Evolutionary conservation across 2,113 vertebrate genomes (phyloP).

Genomic region (Mus spicilegus): DNA sequence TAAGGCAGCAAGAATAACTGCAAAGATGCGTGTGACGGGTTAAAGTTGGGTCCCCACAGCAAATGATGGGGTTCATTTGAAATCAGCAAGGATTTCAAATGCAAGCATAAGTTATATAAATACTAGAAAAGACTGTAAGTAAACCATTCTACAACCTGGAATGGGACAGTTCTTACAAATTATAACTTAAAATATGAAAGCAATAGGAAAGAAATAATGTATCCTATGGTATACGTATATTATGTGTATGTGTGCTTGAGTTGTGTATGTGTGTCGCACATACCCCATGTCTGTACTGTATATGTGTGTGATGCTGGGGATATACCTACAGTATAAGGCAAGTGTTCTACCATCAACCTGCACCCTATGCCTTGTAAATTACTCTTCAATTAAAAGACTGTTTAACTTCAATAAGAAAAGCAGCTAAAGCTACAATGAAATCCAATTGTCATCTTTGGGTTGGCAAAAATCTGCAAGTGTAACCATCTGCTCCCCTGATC

Average conservation of each 20-base stretch:
- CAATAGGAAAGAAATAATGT: not conserved
- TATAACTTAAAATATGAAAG: not conserved
- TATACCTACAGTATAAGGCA: not conserved
- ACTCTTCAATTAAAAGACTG: not conserved
- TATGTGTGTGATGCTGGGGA: not conserved
- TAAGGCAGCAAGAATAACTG: not conserved
- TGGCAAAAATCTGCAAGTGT: not conserved
- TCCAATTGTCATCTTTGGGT: not conserved
- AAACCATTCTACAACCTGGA: not conserved
- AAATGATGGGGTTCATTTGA: not conserved
- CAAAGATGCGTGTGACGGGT: not conserved
- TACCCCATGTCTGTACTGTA: not conserved
- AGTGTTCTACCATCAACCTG: not conserved
- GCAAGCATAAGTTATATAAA: not conserved
- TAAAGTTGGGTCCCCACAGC: not conserved
- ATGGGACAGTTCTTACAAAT: slow-evolving; percentile 14
- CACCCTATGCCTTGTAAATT: not conserved
- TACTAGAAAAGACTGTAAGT: not conserved
- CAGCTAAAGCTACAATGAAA: not conserved
- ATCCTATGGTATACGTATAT: not conserved
- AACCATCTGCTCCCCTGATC: not conserved
- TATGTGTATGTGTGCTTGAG: not conserved
- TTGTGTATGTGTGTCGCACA: not conserved
- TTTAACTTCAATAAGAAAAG: not conserved
- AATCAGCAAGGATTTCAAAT: not conserved